These are phyloP conservation scores for Protosalanx chinensis DNA, from an alignment of 2,797 vertebrate species.

Conservation along the genomic window DNA sequence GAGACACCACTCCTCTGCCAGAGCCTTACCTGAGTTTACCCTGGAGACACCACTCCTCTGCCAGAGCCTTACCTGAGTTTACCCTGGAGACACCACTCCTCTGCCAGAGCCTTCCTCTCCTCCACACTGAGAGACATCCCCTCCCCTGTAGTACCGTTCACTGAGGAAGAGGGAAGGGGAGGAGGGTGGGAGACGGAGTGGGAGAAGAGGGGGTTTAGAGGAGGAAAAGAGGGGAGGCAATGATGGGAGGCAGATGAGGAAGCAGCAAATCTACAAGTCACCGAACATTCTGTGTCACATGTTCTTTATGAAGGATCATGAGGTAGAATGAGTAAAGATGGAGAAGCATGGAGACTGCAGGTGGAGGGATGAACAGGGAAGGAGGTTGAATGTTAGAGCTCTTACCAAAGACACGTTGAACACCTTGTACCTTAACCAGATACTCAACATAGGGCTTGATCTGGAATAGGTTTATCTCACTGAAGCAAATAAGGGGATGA, in stretches of 20 bases:
- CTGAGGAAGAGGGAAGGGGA: conserved; percentile 60
- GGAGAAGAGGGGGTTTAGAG: not conserved
- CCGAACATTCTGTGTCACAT: not conserved
- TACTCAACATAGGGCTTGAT: conserved; percentile 88
- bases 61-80: conserved; percentile 35
- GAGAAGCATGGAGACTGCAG: too few species aligned
- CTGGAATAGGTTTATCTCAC: conserved; percentile 80
- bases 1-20: conserved; percentile 85
- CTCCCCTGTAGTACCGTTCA: conserved; percentile 96
- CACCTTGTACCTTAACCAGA: conserved; percentile 78
- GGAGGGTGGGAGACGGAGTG: not conserved
- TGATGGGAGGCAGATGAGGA: too few species aligned
- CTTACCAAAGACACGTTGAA: conserved; percentile 90
- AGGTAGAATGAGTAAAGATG: too few species aligned
- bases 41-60: conserved; percentile 73
- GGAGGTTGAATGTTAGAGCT: not conserved
- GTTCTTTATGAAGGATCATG: too few species aligned
- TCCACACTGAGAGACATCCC: conserved; percentile 80
- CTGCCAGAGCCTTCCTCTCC: conserved; percentile 84
- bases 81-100: conserved; percentile 84
- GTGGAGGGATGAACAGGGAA: not conserved
- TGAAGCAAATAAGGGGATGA: conserved; percentile 52
- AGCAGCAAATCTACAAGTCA: not conserved
- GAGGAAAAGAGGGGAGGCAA: not conserved
- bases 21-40: conserved; percentile 49